Evolutionary conservation across 2,888 invertebrate genomes (phyloP).

Genomic region (Chalcis sispes): DNA sequence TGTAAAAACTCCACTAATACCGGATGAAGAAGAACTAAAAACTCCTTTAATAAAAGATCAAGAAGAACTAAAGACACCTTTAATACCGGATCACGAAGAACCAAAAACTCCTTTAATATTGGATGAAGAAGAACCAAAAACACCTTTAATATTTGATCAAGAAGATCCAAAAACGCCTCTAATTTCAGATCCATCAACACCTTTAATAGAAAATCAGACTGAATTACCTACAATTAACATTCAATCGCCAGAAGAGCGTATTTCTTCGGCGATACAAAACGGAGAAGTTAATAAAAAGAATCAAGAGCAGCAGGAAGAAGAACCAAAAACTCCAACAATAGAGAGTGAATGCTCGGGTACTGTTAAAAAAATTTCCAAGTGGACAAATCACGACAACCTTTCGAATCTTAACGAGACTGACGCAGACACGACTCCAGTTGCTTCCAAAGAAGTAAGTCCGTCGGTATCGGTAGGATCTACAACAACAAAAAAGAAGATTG

Average conservation of each 20-base stretch:
- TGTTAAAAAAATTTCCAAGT: slow-evolving; percentile 65
- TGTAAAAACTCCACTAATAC: slow-evolving; percentile 33
- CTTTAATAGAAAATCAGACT: neutral
- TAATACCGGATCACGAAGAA: slow-evolving; percentile 4
- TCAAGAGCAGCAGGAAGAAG: neutral
- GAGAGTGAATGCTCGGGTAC: slow-evolving; percentile 23
- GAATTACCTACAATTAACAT: slow-evolving; percentile 6
- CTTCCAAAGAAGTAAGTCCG: slow-evolving; percentile 59
- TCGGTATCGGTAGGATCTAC: slow-evolving; percentile 59
- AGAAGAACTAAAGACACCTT: slow-evolving; percentile 35
- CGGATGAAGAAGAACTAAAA: slow-evolving; percentile 2
- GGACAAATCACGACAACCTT: slow-evolving; percentile 69
- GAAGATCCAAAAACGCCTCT: slow-evolving; percentile 22
- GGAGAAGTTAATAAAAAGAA: neutral
- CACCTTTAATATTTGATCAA: neutral
- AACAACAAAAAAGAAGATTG: slow-evolving; percentile 66
- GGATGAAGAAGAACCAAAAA: slow-evolving; percentile 8
- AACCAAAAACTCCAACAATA: neutral
- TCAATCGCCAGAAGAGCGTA: slow-evolving; percentile 1
- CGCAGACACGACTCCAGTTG: slow-evolving; percentile 59
- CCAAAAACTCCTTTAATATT: slow-evolving; percentile 5
- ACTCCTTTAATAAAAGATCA: neutral
- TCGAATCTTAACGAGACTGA: slow-evolving; percentile 65
- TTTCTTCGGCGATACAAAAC: neutral
- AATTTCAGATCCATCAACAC: slow-evolving; percentile 3